These are phyloP conservation scores for Pipra filicauda DNA, from an alignment of 2,113 vertebrate species.

Conservation along the genomic window DNA sequence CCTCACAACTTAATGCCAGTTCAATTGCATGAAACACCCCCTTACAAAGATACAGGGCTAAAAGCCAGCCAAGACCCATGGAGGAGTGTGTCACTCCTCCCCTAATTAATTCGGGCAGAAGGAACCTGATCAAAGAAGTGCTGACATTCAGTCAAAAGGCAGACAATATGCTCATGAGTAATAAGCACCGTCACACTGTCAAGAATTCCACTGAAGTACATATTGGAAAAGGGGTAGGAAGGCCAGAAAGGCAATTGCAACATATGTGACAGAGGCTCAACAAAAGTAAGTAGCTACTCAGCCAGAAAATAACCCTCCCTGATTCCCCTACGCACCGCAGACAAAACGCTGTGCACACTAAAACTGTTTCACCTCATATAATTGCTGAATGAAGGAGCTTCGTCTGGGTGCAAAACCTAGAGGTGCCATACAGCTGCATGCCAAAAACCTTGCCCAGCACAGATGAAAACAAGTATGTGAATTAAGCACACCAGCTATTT, in stretches of 20 bases:
- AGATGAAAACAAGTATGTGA: not conserved
- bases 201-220: constrained; percentile 21
- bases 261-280: not conserved
- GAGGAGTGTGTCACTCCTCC: not conserved
- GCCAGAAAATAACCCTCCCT: not conserved
- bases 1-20: not conserved
- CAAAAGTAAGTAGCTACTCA: not conserved
- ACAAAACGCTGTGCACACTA: accelerated
- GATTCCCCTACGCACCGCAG: not conserved
- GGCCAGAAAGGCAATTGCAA: constrained; percentile 36
- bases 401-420: not conserved
- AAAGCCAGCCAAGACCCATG: not conserved
- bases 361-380: not conserved
- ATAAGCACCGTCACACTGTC: not conserved
- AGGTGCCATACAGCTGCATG: too few species aligned
- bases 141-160: constrained; percentile 37
- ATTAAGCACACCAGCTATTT: not conserved
- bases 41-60: not conserved
- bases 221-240: not conserved
- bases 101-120: constrained; percentile 27
- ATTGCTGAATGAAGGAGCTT: not conserved
- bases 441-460: not conserved
- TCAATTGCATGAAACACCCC: not conserved
- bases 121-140: constrained; percentile 35
- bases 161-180: constrained; percentile 46